phyloP scores from a whole-genome alignment of 2,888 invertebrate genomes.

The Mellilla xanthometata region DNA sequence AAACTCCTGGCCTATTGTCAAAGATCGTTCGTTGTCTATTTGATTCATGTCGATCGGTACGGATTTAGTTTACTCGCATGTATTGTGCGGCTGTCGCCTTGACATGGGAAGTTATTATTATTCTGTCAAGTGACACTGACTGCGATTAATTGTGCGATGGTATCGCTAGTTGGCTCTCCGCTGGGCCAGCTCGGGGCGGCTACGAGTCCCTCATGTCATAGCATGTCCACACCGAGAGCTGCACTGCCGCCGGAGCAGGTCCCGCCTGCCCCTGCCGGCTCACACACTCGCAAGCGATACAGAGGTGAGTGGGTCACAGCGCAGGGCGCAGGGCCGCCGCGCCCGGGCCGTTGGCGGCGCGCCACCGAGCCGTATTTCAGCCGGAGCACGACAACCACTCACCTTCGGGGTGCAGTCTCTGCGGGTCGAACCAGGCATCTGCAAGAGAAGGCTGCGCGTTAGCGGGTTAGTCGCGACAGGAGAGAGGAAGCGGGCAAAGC shows the following conservation, averaged over 20 bases:
- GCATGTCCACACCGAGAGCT: not conserved
- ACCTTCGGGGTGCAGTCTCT: constrained; percentile 95
- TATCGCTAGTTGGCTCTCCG: constrained; percentile 32
- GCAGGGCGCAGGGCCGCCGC: constrained; percentile 40
- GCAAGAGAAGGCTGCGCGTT: constrained; percentile 85
- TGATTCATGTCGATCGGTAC: not conserved
- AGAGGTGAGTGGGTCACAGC: constrained; percentile 40
- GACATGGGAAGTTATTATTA: constrained; percentile 55
- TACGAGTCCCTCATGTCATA: not conserved
- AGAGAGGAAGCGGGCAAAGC: constrained; percentile 62
- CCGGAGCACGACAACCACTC: constrained; percentile 75
- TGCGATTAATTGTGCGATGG: constrained; percentile 27
- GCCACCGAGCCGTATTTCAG: constrained; percentile 55
- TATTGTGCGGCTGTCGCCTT: constrained; percentile 42
- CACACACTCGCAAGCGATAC: constrained; percentile 10
- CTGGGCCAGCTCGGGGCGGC: constrained; percentile 5
- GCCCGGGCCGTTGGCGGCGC: constrained; percentile 52
- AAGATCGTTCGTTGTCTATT: not conserved
- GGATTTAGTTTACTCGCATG: not conserved
- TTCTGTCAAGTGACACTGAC: constrained; percentile 40
- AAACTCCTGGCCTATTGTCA: constrained; percentile 4
- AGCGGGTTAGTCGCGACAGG: constrained; percentile 81
- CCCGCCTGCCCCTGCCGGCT: not conserved
- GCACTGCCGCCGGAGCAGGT: not conserved
- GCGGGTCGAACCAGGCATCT: constrained; percentile 97